phyloP scores from a whole-genome alignment of 2,888 invertebrate genomes.

The Leptinotarsa haldemani region DNA sequence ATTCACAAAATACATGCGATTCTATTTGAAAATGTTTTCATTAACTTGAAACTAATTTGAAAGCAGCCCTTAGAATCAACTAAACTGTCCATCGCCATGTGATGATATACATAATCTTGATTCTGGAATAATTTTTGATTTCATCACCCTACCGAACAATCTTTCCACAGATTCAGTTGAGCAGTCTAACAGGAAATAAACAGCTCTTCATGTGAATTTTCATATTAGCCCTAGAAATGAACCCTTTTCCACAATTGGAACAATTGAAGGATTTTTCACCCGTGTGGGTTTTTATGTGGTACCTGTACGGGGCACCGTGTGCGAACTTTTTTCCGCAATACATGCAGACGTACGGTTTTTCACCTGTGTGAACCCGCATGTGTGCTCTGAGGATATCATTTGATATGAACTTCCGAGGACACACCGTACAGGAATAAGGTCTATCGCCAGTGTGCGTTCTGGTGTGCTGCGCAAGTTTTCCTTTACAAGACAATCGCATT shows the following conservation, averaged over 20 bases:
- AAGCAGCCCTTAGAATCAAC: too few species aligned
- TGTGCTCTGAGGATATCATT: conserved; percentile 69
- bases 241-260: conserved; percentile 44
- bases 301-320: conserved; percentile 71
- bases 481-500: conserved; percentile 57
- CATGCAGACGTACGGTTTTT: conserved; percentile 53
- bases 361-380: conserved; percentile 55
- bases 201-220: conserved; percentile 56
- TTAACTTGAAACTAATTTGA: too few species aligned
- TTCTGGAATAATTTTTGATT: not conserved
- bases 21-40: too few species aligned
- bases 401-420: conserved; percentile 65
- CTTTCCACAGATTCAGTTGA: conserved; percentile 13
- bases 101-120: too few species aligned
- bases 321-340: conserved; percentile 62
- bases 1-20: too few species aligned
- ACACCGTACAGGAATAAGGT: conserved; percentile 58
- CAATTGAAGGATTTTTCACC: conserved; percentile 69
- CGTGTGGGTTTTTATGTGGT: conserved; percentile 72
- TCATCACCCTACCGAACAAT: not conserved
- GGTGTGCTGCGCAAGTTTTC: conserved; percentile 64
- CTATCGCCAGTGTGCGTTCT: conserved; percentile 68
- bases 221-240: conserved; percentile 47
- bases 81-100: too few species aligned
- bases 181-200: conserved; percentile 37